Percentiles rank a stretch among this genome's conserved stretches.
These are phyloP conservation scores for Netelia melanura DNA, from an alignment of 2,888 invertebrate species.

Conservation along the genomic window DNA sequence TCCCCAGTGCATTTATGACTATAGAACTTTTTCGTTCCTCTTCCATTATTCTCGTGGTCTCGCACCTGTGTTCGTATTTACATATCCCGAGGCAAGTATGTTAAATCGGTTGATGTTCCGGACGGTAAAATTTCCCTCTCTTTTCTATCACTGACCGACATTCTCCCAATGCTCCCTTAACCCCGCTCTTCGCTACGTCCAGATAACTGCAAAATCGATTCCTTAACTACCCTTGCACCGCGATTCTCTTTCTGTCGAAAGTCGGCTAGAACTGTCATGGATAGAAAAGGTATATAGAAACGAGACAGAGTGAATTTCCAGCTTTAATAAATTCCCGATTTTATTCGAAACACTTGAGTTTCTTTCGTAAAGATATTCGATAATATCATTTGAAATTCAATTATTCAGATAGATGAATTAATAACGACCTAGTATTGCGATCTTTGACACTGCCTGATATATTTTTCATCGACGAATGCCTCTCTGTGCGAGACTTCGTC, in stretches of 20 bases:
- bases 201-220: constrained; percentile 48
- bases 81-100: constrained; percentile 65
- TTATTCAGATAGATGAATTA: constrained; percentile 3
- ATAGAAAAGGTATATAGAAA: neutral
- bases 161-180: constrained; percentile 32
- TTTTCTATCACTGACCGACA: constrained; percentile 73
- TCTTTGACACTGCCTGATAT: neutral
- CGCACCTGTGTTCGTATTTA: constrained; percentile 57
- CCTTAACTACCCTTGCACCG: neutral
- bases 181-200: neutral
- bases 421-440: neutral
- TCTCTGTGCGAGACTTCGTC: neutral
- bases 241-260: neutral
- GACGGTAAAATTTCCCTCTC: constrained; percentile 53
- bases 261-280: neutral
- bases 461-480: constrained; percentile 10
- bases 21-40: neutral
- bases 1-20: neutral
- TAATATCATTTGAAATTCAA: constrained; percentile 24
- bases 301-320: neutral
- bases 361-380: neutral
- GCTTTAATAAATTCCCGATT: neutral
- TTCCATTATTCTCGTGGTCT: constrained; percentile 48
- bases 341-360: constrained; percentile 4
- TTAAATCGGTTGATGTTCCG: constrained; percentile 35